Conservation (phyloP, 1,140 invertebrate genomes). For the Halictus rubicundus region DNA sequence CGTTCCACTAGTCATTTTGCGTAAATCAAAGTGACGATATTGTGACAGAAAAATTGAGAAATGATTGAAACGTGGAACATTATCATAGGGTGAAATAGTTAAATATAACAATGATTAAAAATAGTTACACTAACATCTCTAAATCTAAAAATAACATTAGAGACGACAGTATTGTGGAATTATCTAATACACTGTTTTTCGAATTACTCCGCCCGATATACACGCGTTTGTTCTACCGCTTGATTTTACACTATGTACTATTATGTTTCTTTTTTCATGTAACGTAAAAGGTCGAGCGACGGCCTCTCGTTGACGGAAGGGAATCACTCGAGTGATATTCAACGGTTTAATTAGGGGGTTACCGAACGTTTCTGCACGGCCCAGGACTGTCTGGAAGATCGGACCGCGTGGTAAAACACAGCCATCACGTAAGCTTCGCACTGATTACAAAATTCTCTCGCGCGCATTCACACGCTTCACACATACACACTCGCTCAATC, state of each 20-base stretch:
- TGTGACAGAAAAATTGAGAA: too few relatives aligned
- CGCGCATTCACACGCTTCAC: background rate
- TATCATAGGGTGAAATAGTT: too few relatives aligned
- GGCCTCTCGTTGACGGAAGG: background rate
- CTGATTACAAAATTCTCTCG: constrained; percentile 41
- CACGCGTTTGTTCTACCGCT: constrained; percentile 19
- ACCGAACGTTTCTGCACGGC: constrained; percentile 49
- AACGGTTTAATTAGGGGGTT: constrained; percentile 22
- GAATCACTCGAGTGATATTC: constrained; percentile 5
- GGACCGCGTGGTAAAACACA: constrained; percentile 52
- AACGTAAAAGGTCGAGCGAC: constrained; percentile 22
- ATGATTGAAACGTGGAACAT: too few relatives aligned
- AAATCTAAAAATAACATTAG: too few relatives aligned
- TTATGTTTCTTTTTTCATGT: background rate
- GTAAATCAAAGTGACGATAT: too few relatives aligned
- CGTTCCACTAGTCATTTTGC: too few relatives aligned
- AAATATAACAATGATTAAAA: too few relatives aligned
- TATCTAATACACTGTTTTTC: constrained; percentile 30
- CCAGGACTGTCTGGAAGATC: constrained; percentile 48
- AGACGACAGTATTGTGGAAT: background rate
- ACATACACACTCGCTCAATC: background rate
- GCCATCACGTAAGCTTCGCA: constrained; percentile 53
- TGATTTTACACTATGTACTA: constrained; percentile 15
- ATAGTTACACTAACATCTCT: too few relatives aligned
- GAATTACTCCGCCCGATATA: constrained; percentile 29